Percentiles rank a stretch among this genome's conserved stretches.
phyloP scores from a whole-genome alignment of 2,888 invertebrate genomes.

The Erynnis tages region DNA sequence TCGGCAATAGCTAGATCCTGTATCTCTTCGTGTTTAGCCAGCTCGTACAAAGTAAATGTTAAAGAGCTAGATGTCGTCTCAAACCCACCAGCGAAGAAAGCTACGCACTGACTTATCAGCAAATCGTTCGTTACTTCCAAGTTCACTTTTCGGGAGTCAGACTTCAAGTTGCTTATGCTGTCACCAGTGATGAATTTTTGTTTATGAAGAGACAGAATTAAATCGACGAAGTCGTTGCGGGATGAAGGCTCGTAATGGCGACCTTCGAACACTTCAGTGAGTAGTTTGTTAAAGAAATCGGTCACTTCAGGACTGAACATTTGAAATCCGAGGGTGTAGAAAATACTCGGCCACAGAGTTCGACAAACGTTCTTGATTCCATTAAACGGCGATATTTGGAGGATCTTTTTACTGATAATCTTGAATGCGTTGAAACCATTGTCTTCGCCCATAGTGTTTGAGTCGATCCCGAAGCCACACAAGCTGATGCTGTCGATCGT shows the following conservation, averaged over 20 bases:
- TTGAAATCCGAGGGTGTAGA: conserved; percentile 49
- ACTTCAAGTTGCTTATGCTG: conserved; percentile 39
- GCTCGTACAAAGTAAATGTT: conserved; percentile 44
- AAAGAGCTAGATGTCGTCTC: conserved; percentile 49
- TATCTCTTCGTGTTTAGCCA: conserved; percentile 42
- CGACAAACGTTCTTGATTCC: conserved; percentile 42
- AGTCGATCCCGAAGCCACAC: conserved; percentile 58
- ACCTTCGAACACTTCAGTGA: conserved; percentile 44
- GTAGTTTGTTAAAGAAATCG: conserved; percentile 44
- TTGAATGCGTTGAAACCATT: conserved; percentile 44
- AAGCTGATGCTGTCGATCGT: conserved; percentile 58
- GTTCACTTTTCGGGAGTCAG: not conserved
- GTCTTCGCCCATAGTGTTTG: conserved; percentile 44
- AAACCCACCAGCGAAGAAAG: conserved; percentile 64
- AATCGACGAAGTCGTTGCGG: conserved; percentile 57
- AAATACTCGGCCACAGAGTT: conserved; percentile 55
- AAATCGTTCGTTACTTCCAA: conserved; percentile 57
- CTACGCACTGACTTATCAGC: conserved; percentile 72
- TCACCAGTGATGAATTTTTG: conserved; percentile 47
- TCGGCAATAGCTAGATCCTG: conserved; percentile 43
- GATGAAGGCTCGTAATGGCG: conserved; percentile 43
- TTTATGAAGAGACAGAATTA: conserved; percentile 47
- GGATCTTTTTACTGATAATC: conserved; percentile 45
- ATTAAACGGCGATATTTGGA: conserved; percentile 39
- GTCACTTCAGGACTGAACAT: conserved; percentile 41